Conservation (phyloP, 2,113 vertebrate species). For the Coryphaenoides rupestris region DNA sequence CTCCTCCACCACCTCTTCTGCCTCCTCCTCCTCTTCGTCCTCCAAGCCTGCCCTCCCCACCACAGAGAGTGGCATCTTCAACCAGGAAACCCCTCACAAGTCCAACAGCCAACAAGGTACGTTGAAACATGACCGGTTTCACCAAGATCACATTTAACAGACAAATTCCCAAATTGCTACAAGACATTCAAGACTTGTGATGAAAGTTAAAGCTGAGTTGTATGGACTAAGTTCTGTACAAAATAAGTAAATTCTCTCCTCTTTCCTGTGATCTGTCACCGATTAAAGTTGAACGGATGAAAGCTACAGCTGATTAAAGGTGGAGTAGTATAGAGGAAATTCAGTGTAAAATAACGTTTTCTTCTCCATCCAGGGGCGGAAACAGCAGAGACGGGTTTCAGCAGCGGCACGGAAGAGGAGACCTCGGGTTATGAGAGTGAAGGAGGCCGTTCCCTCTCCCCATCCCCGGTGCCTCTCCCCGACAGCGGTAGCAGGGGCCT, state of each 20-base stretch:
- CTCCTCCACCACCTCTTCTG: too few species aligned
- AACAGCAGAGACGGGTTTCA: constrained; percentile 48
- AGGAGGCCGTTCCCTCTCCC: constrained; percentile 57
- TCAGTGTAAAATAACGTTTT: neutral
- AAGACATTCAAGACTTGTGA: too few species aligned
- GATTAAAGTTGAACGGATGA: too few species aligned
- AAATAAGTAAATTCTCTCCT: too few species aligned
- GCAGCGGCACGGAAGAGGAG: constrained; percentile 70
- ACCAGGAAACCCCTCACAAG: constrained; percentile 12
- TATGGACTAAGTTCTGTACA: too few species aligned
- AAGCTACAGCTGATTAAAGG: too few species aligned
- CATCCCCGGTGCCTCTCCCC: neutral
- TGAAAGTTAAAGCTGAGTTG: too few species aligned
- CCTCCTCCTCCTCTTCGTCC: too few species aligned
- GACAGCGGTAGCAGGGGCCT: neutral
- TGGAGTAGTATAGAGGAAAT: neutral
- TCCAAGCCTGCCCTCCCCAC: neutral
- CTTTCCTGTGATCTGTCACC: too few species aligned
- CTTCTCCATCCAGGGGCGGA: constrained; percentile 42
- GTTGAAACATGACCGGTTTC: neutral
- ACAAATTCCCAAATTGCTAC: too few species aligned
- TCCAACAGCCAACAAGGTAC: constrained; percentile 28
- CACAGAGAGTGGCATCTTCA: neutral
- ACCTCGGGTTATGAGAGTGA: constrained; percentile 77
- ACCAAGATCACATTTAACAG: too few species aligned